Percentiles rank a stretch among this genome's conserved stretches.
phyloP scores from a whole-genome alignment of 1,140 invertebrate species.

The Ephestia elutella region DNA sequence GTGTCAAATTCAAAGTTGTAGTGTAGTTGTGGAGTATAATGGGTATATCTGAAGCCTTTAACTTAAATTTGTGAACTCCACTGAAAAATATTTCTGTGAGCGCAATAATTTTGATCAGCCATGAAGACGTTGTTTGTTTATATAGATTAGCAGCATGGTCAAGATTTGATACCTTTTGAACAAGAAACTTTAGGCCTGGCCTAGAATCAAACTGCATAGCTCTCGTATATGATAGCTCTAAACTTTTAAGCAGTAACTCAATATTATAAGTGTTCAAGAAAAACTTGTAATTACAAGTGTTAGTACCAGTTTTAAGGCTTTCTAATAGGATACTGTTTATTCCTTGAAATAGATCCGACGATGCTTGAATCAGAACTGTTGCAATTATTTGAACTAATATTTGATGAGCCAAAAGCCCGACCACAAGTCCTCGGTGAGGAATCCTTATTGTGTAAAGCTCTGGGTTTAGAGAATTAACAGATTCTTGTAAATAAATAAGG shows the following conservation, averaged over 20 bases:
- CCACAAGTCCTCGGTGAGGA: constrained; percentile 88
- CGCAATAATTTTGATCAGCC: constrained; percentile 91
- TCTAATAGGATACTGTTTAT: constrained; percentile 76
- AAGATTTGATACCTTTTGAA: constrained; percentile 93
- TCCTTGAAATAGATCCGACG: constrained; percentile 76
- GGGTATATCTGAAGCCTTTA: constrained; percentile 79
- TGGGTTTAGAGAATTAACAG: constrained; percentile 82
- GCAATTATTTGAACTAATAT: constrained; percentile 93
- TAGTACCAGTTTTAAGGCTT: constrained; percentile 74
- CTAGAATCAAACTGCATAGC: constrained; percentile 90
- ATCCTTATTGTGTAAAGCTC: constrained; percentile 88
- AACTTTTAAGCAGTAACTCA: constrained; percentile 82
- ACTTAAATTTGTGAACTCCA: constrained; percentile 76
- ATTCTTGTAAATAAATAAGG: constrained; percentile 87
- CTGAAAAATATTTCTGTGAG: constrained; percentile 86
- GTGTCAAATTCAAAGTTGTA: constrained; percentile 68
- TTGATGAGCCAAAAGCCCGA: constrained; percentile 92
- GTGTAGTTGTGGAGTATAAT: constrained; percentile 77
- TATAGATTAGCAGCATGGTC: constrained; percentile 93
- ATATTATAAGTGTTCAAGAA: constrained; percentile 76
- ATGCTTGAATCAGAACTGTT: constrained; percentile 82
- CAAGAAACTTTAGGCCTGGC: constrained; percentile 92
- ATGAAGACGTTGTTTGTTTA: constrained; percentile 92
- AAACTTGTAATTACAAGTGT: constrained; percentile 72
- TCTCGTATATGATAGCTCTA: constrained; percentile 86